A percentile compares a stretch with the other conserved stretches of the same genome.
Conservation (phyloP, 2,888 invertebrate species). For the Stomorhina lunata region DNA sequence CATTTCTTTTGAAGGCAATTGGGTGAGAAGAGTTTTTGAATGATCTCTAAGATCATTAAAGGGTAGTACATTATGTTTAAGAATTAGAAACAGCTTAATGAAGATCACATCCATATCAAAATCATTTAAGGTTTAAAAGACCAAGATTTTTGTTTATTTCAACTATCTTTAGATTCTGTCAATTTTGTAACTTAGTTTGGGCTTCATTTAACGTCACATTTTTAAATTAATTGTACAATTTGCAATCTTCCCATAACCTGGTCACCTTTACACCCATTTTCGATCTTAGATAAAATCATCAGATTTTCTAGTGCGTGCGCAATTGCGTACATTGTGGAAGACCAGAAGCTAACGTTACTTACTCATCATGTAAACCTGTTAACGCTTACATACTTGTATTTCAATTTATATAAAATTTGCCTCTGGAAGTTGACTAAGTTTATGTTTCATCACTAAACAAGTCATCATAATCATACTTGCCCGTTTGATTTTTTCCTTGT, state of each 20-base stretch:
- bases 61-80: too few species aligned
- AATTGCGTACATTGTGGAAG: slow-evolving; percentile 55
- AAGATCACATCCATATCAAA: background rate
- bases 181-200: too few species aligned
- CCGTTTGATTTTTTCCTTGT: background rate
- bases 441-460: slow-evolving; percentile 54
- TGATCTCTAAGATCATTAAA: too few species aligned
- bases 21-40: too few species aligned
- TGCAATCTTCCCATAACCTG: background rate
- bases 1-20: background rate
- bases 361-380: slow-evolving; percentile 52
- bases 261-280: slow-evolving; percentile 6
- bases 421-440: slow-evolving; percentile 34
- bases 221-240: background rate
- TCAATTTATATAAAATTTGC: slow-evolving; percentile 15
- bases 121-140: background rate
- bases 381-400: slow-evolving; percentile 11
- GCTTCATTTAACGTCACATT: too few species aligned
- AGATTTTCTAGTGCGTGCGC: slow-evolving; percentile 45
- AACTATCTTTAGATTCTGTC: too few species aligned
- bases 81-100: background rate
- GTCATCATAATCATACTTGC: slow-evolving; percentile 56
- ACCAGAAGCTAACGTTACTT: slow-evolving; percentile 62
- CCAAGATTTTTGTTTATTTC: too few species aligned
- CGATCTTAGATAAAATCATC: slow-evolving; percentile 10